Evolutionary conservation across 2,888 invertebrate species (phyloP), one percentile per base, ranked within the genome.

Genomic region (Epinotia brunnichana): DNA sequence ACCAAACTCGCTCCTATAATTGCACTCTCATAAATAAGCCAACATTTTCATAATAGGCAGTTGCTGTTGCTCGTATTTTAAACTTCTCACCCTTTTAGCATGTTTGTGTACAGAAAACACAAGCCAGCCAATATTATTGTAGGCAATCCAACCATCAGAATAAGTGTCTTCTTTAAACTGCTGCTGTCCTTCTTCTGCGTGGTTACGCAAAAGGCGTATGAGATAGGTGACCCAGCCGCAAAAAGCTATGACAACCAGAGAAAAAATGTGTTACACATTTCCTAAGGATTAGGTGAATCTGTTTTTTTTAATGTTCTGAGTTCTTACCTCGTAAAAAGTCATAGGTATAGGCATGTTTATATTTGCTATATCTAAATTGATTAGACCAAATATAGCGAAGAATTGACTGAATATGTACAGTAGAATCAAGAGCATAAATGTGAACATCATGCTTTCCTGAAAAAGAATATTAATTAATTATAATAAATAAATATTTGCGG

Each of bases 361-460:
- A 75, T 89, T 91, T 11, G 91, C 85, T 53, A 92, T 90, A 77
- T 93, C 92, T 76, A 93, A 84, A 80, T 92, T 91, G 54, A 92
- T 90, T 41, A 92, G 83, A 48, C 93, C 92, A 74, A 92, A 89
- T 74, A 93, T 92, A 41, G 92, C 89, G 72, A 93, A 92, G 78
- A 90, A 91, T 79, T 92, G 92, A 75, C 91, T 93, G 77, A 92
- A 93, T 82, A 90, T 86, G 77, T 92, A 93, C 51, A 93, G 81
- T 17, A 93, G 79, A 60, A 90, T 82, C 60, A 93, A 76, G 21
- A 93, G 83, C 83, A 93, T 84, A 74, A 89, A 90, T 17, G 92
- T 92, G 62, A 93, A 93, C 91, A 91, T 92, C 82, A 92, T 88
- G 76, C 92, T 93, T 81, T 92, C 93, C 93, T 93, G 87, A 74